Evolutionary conservation across 1,140 invertebrate genomes (phyloP).

Genomic region (Sycophila sp.): DNA sequence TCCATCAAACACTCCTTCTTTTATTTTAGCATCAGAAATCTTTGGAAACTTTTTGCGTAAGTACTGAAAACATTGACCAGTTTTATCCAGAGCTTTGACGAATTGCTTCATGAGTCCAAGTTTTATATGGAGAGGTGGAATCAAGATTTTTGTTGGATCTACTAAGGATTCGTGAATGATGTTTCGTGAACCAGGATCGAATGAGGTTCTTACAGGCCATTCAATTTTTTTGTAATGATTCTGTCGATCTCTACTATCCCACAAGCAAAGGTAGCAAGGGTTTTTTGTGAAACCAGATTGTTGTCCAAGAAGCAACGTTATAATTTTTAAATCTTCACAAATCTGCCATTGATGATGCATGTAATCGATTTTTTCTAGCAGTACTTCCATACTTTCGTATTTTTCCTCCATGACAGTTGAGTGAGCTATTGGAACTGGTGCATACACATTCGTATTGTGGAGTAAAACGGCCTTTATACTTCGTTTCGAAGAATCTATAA

Average conservation of each 20-base stretch:
- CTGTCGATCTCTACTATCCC: background rate
- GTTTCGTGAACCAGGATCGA: background rate
- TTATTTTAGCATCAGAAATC: too few relatives aligned
- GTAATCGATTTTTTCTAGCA: background rate
- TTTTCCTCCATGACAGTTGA: background rate
- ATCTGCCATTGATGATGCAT: too few relatives aligned
- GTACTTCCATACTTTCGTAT: too few relatives aligned
- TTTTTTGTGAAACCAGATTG: too few relatives aligned
- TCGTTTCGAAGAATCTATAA: background rate
- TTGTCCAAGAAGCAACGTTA: background rate
- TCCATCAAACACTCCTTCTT: too few relatives aligned
- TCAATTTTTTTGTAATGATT: background rate
- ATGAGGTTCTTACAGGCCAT: background rate
- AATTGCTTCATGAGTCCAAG: too few relatives aligned
- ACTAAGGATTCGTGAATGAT: background rate
- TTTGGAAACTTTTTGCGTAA: too few relatives aligned
- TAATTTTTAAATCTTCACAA: conserved; percentile 4
- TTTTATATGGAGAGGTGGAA: background rate
- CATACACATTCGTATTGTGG: background rate
- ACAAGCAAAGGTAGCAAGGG: background rate
- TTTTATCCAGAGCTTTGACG: too few relatives aligned
- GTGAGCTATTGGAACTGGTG: background rate
- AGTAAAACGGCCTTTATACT: background rate
- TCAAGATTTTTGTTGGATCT: background rate
- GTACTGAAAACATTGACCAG: too few relatives aligned